Evolutionary conservation across 1,140 invertebrate genomes (phyloP), one percentile per base, ranked within the genome.

Genomic region (Tetramorium parvispinum): DNA sequence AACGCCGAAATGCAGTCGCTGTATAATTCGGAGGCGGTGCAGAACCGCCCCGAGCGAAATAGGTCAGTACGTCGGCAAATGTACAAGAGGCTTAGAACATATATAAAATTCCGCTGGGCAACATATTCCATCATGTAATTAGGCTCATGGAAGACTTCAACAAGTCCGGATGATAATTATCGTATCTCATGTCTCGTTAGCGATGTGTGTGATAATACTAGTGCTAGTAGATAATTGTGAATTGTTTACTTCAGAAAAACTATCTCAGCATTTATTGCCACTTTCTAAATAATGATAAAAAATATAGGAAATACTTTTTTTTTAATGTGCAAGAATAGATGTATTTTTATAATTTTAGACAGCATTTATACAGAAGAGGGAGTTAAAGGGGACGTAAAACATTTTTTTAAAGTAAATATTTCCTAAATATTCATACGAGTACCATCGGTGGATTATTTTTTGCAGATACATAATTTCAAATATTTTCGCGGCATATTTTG

Each of bases 1-100:
- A 82, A 85, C 68, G 53, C 53, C 27, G n/a, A 53, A 46, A 73
- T 75, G 78, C 27, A n/a, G 68, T 18, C 21, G 6, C 59, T 46
- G 61, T 55, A 49, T 46, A 59, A 49, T 83, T 83, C 43, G 79
- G 4, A 2, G 27, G 18, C 37, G 21, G 40, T 24, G 49, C 85
- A 16, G n/a, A 61, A 66, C 59, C 51, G 46, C 63, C 65, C 24
- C 57, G 27, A 46, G 87, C 27, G 70, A 59, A 89, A 78, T 73
- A 87, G 88, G 88, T 89, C 87, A 66, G 86, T 78, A 85, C 61
- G 11, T 83, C 11, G 21, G 37, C 11, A 43, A 53, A 82, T 40
- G 27, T 24, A 49, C 51, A 13, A 32, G 37, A 40, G n/a, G 55
- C 61, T 82, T 53, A 63, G 61, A 82, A 57, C 55, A 18, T 37